Base-by-base conservation (phyloP, 2,797 vertebrate species). In the Platalea minor region DNA sequence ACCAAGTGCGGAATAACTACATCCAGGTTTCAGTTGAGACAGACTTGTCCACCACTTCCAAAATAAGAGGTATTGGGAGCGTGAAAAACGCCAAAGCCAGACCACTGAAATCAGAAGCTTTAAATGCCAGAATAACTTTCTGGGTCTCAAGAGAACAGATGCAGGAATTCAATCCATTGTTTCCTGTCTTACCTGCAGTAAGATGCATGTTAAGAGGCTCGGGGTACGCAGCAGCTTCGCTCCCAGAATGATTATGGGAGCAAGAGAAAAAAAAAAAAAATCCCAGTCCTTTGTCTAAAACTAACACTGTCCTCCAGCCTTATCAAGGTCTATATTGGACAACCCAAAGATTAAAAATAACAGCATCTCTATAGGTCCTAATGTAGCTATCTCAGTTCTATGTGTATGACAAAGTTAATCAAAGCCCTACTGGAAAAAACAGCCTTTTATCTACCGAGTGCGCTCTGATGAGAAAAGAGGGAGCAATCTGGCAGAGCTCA, bases 121-220 rank as follows among this genome's bases (percentile, higher is more conserved):
- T 33, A 80, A 84, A 33, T 9, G 23, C 13, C 23, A 57, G 35
- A n/a, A 10, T 11, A 73, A 69, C 23, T 50, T 59, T 39, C n/a
- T 37, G 16, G 4, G 29, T 74, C 60, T 82, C 18, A 31, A 48
- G 39, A 72, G 33, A 76, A 35, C 25, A 54, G 2, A 59, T 0
- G 2, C 18, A 45, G 59, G 63, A 89, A 96, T 80, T 56, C 0
- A 2, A 43, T 57, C 50, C 39, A 53, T 85, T 1, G 1, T 64
- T 85, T 87, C 60, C 67, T 25, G 7, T 37, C 41, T 87, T 29
- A 54, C 13, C 63, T 59, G 67, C 79, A 89, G 39, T 61, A 78
- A 80, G 50, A 72, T 89, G 77, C 77, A 87, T 8, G 33, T 65
- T 65, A 85, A 87, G 59, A 95, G 21, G 74, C n/a, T 77, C 24